phyloP scores from a whole-genome alignment of 2,113 vertebrate genomes.

The Coptodon bakossiorum region DNA sequence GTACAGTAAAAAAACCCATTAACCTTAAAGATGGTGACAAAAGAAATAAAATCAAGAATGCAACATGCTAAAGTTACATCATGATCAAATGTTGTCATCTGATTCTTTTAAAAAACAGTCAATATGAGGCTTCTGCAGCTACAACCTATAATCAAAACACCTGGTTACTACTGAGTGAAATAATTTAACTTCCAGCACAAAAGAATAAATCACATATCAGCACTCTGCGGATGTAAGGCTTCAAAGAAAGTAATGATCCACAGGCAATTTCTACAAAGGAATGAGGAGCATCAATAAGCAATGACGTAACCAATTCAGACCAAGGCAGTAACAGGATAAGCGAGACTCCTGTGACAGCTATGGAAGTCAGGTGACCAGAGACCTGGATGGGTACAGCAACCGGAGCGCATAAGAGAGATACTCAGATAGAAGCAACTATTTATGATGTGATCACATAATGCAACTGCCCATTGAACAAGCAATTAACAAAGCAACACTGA shows the following conservation, averaged over 20 bases:
- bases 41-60: not conserved
- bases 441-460: not conserved
- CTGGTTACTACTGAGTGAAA: not conserved
- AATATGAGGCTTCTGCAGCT: not conserved
- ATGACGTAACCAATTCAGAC: not conserved
- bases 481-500: not conserved
- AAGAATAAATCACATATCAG: not conserved
- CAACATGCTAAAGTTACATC: not conserved
- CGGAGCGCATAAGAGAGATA: not conserved
- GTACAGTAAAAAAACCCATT: not conserved
- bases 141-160: not conserved
- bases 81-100: not conserved
- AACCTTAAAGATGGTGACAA: not conserved
- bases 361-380: not conserved
- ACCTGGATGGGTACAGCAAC: not conserved
- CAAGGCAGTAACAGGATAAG: not conserved
- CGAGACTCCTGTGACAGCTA: not conserved
- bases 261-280: not conserved
- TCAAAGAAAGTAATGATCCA: not conserved
- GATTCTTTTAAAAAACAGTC: not conserved
- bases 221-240: not conserved
- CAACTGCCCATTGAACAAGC: not conserved
- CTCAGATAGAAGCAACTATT: not conserved
- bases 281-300: not conserved
- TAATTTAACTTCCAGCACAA: not conserved